phyloP scores from a whole-genome alignment of 1,140 invertebrate species.

The Nixonia krombeini region DNA sequence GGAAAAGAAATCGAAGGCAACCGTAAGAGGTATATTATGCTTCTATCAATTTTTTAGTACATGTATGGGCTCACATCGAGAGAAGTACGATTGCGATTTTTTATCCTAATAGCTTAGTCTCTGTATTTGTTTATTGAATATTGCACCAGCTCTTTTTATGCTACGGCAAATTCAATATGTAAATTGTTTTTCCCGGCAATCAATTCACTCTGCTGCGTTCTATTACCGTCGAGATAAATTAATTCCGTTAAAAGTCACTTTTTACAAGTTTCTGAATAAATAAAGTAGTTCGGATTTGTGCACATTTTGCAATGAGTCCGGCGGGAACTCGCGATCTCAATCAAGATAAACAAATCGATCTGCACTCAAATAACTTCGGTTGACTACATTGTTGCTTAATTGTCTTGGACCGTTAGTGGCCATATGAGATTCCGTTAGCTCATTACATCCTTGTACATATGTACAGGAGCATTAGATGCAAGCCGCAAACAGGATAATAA shows the following conservation, averaged over 20 bases:
- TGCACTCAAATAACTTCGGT: not conserved
- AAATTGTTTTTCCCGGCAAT: too few species aligned
- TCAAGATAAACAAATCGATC: too few species aligned
- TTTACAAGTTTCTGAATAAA: too few species aligned
- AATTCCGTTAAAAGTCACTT: too few species aligned
- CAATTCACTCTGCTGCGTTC: too few species aligned
- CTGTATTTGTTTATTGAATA: constrained; percentile 23
- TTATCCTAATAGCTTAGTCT: constrained; percentile 7
- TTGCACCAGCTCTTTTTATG: too few species aligned
- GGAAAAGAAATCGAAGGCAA: constrained; percentile 18
- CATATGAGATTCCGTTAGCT: constrained; percentile 15
- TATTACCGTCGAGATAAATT: too few species aligned
- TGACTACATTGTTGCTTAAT: constrained; percentile 10
- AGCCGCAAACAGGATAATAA: constrained; percentile 30
- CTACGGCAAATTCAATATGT: too few species aligned
- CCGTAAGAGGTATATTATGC: constrained; percentile 16
- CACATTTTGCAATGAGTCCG: too few species aligned
- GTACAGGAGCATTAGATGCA: constrained; percentile 23
- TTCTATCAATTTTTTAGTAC: constrained; percentile 20
- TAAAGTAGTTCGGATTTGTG: too few species aligned
- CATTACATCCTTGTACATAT: constrained; percentile 33
- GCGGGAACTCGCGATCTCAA: too few species aligned
- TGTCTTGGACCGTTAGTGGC: constrained; percentile 30
- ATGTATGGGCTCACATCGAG: constrained; percentile 8
- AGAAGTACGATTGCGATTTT: constrained; percentile 11